Evolutionary conservation across 2,888 invertebrate species (phyloP).

Genomic region (Altica lythri): DNA sequence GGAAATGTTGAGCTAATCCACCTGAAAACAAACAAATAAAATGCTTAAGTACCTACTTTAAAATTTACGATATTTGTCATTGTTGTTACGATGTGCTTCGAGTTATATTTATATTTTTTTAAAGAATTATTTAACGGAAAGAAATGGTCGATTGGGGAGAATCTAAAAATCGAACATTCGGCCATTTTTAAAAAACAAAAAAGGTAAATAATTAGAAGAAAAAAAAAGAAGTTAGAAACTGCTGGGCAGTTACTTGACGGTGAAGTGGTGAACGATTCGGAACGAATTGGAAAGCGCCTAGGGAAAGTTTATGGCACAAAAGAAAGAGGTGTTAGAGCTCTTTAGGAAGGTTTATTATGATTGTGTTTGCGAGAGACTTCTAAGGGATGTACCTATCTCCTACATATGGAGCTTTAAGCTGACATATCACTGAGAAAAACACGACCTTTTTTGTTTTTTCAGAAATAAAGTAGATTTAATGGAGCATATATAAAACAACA

Average conservation of each 20-base stretch:
- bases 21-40: conserved; percentile 25
- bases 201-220: conserved; percentile 25
- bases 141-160: too few species aligned
- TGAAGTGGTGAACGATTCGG: conserved; percentile 28
- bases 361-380: conserved; percentile 19
- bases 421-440: too few species aligned
- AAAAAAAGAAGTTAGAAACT: conserved; percentile 23
- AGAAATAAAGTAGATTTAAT: too few species aligned
- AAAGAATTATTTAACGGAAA: too few species aligned
- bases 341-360: conserved; percentile 23
- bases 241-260: conserved; percentile 27
- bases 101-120: too few species aligned
- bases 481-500: too few species aligned
- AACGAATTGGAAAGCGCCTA: conserved; percentile 29
- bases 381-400: conserved; percentile 15
- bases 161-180: too few species aligned
- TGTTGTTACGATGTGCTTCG: too few species aligned
- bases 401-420: not conserved
- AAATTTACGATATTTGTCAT: too few species aligned
- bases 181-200: conserved; percentile 14
- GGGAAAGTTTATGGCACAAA: conserved; percentile 25
- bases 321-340: conserved; percentile 17
- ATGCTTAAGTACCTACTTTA: too few species aligned
- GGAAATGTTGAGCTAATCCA: conserved; percentile 74
- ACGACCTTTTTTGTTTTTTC: too few species aligned